These are phyloP conservation scores for Sinocyclocheilus rhinocerous DNA, from an alignment of 2,113 vertebrate species.

Conservation along the genomic window DNA sequence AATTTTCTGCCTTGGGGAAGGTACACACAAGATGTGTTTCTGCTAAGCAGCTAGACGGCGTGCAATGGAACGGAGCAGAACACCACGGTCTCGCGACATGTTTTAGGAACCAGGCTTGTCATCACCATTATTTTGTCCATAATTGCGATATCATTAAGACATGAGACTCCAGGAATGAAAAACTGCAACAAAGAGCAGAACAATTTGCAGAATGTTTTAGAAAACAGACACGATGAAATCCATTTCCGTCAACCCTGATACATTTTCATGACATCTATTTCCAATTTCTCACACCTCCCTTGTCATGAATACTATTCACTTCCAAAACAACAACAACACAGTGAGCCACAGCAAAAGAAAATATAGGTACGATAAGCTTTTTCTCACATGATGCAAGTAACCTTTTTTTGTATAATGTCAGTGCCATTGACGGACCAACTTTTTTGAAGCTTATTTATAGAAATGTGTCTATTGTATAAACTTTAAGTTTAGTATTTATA, in stretches of 20 bases:
- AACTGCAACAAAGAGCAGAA: neutral
- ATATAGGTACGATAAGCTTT: neutral
- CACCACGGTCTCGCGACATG: neutral
- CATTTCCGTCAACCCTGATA: neutral
- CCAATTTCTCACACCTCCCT: neutral
- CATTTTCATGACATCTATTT: neutral
- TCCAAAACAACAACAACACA: neutral
- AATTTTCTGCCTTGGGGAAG: neutral
- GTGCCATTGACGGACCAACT: neutral
- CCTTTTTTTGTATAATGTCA: neutral
- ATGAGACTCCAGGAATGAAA: neutral
- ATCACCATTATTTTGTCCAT: neutral
- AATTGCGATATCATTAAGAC: neutral
- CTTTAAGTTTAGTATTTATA: neutral
- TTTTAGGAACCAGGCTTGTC: neutral
- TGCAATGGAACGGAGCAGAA: neutral
- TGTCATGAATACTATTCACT: neutral
- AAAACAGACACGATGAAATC: neutral
- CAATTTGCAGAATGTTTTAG: neutral
- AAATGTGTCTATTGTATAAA: neutral
- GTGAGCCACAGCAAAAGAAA: neutral
- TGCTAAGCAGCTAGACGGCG: neutral
- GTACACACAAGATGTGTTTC: neutral
- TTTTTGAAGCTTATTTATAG: neutral
- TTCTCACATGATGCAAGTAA: neutral